Percentiles rank a stretch among this genome's conserved stretches.
Evolutionary conservation across 2,113 vertebrate genomes (phyloP).

Genomic region (Lethenteron camtschaticum): DNA sequence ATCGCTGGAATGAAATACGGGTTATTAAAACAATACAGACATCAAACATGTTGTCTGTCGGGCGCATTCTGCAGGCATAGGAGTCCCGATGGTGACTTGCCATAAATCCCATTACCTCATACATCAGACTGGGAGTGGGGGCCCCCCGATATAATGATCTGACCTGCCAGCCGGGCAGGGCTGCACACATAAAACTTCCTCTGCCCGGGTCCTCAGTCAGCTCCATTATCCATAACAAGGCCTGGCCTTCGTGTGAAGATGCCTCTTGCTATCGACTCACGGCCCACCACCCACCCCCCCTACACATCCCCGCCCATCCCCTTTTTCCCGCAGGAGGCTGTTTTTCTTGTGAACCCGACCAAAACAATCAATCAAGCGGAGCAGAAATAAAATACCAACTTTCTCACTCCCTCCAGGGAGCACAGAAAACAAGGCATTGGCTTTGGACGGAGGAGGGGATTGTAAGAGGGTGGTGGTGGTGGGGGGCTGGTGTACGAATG

Average conservation of each 20-base stretch:
- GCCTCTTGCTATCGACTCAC: conserved; percentile 3
- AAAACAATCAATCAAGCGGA: conserved; percentile 6
- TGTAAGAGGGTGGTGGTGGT: too few relatives aligned
- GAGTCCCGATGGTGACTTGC: neutral
- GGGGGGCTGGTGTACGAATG: too few relatives aligned
- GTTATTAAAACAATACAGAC: too few relatives aligned
- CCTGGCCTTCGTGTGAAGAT: conserved; percentile 2
- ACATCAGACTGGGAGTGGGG: neutral
- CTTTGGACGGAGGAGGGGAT: too few relatives aligned
- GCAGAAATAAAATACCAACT: conserved; percentile 4
- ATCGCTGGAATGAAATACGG: too few relatives aligned
- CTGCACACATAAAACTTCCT: conserved; percentile 4
- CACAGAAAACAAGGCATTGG: neutral
- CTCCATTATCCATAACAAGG: conserved; percentile 5
- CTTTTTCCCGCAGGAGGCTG: neutral
- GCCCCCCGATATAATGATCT: conserved; percentile 1
- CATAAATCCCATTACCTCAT: conserved; percentile 5
- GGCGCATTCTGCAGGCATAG: too few relatives aligned
- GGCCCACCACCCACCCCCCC: conserved; percentile 2
- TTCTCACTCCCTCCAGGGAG: neutral
- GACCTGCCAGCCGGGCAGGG: neutral
- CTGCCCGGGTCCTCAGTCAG: neutral
- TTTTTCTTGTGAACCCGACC: conserved; percentile 6
- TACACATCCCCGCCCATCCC: too few relatives aligned
- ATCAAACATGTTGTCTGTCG: too few relatives aligned